Evolutionary conservation across 2,888 invertebrate genomes (phyloP), one percentile per base, ranked within the genome.

Genomic region (Brachypalpus laphriformis): DNA sequence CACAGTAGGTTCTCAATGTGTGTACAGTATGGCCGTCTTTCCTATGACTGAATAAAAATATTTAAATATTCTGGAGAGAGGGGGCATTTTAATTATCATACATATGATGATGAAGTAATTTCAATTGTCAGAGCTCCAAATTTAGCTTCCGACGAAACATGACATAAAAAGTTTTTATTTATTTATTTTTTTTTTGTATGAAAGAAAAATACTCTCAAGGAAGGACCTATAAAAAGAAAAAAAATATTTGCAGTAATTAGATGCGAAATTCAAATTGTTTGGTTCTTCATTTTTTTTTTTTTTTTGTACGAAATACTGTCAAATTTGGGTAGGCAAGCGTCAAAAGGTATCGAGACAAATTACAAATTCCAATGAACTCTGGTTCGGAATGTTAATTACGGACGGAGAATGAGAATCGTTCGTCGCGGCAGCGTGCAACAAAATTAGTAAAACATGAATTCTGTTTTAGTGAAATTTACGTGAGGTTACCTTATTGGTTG

Each of bases 41-140:
- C 51, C 57, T 72, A 45, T 49, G 61, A 68, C 68, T 56, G 6
- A 2, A 20, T 11, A 71, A 49, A 57, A 63, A 45, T 22, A n/a
- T 65, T 59, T 25, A 74, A 34, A 65, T 40, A 70, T 37, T 25
- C 7, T 18, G 40, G 22, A 25, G 54, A 8, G 56, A 14, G 54
- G 74, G 65, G 65, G 37, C 40, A 76, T 85, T 81, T 71, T 85
- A 85, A 85, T 85, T 81, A 85, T 85, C 61, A 66, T 65, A 71
- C 75, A 71, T 31, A 71, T 59, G 63, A 63, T 45, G 80, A 85
- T 80, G 81, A 80, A 85, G 85, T 85, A 85, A 85, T 85, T 76
- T 70, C 85, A 81, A 85, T 81, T 85, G 85, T 85, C 75, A 76
- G 71, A 71, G 14, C 47, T 66, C 81, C 75, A 81, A 85, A 57